Percentiles rank a stretch among this genome's conserved stretches.
Conservation (phyloP, 2,797 vertebrate species). For the Muscicapa striata region DNA sequence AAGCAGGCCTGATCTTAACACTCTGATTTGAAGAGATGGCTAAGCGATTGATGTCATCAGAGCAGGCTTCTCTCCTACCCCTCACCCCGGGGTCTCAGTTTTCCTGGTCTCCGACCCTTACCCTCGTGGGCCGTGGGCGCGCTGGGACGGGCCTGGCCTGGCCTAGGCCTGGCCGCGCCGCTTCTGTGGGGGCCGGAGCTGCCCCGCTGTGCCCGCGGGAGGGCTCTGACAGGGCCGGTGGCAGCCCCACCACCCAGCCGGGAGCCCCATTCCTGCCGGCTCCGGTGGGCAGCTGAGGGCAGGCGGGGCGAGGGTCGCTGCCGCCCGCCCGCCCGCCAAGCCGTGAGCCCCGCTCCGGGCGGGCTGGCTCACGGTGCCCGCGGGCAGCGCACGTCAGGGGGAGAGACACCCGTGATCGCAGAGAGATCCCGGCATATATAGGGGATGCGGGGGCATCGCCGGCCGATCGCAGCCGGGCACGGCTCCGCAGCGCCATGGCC, state of each 20-base stretch:
- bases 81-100: not conserved
- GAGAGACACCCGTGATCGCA: not conserved
- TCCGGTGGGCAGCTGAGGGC: accelerated
- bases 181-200: not conserved
- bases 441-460: not conserved
- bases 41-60: not conserved
- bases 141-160: not conserved
- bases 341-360: not conserved
- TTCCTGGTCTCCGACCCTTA: not conserved
- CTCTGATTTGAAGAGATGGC: not conserved
- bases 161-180: accelerated
- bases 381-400: not conserved
- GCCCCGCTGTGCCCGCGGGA: not conserved
- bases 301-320: not conserved
- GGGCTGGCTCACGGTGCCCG: not conserved
- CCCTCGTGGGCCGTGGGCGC: not conserved
- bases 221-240: not conserved
- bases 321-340: not conserved
- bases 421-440: not conserved
- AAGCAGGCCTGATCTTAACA: not conserved
- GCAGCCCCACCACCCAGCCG: not conserved
- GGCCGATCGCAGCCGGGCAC: not conserved
- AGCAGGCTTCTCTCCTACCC: not conserved
- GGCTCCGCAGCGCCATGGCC: not conserved
- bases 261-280: not conserved